Evolutionary conservation across 2,888 invertebrate genomes (phyloP), one percentile per base, ranked within the genome.

Genomic region (Trilocha varians): DNA sequence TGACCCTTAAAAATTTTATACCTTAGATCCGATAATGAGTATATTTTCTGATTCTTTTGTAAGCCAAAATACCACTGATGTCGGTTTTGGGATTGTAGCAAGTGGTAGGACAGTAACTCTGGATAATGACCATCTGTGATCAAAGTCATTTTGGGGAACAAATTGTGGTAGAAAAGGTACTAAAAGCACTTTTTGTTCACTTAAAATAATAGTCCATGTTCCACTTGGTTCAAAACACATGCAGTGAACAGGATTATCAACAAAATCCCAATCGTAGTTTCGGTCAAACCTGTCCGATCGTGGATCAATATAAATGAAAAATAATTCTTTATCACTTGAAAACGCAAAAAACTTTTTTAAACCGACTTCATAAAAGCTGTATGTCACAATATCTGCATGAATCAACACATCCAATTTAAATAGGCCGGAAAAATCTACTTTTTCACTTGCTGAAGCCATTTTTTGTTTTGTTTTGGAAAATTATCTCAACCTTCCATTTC

Each of bases 201-300:
- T 88, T 44, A 89, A 78, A 50, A 90, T 86, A 16, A 93, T 76
- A 16, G 93, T 78, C 93, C 93, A 93, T 34, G 91, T 90, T 41
- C 94, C 95, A 45, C 91, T 89, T 1, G 94, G 93, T 78, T 95
- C 94, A 74, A 96, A 95, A 70, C 94, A 94, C 69, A 95, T 84
- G 62, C 91, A 91, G 65, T 91, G 88, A 44, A 92, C 88, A 32
- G 78, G 82, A 69, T 84, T 83, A 49, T 84, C 82, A 16, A 75
- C 44, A 48, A 82, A 83, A 62, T 85, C 84, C 87, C 87, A 87
- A 49, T 83, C 79, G 50, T 76, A 79, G 51, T 67, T 74, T 48
- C 68, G 76, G 45, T 79, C 78, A 52, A 66, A 71, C 39, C 79
- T 67, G 42, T 83, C 78, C 2, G 65, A 62, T 48, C 77, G 77